Percentiles rank a stretch among this genome's conserved stretches.
These are phyloP conservation scores for Pogonophryne albipinna DNA, from an alignment of 2,797 vertebrate genomes.

Conservation along the genomic window DNA sequence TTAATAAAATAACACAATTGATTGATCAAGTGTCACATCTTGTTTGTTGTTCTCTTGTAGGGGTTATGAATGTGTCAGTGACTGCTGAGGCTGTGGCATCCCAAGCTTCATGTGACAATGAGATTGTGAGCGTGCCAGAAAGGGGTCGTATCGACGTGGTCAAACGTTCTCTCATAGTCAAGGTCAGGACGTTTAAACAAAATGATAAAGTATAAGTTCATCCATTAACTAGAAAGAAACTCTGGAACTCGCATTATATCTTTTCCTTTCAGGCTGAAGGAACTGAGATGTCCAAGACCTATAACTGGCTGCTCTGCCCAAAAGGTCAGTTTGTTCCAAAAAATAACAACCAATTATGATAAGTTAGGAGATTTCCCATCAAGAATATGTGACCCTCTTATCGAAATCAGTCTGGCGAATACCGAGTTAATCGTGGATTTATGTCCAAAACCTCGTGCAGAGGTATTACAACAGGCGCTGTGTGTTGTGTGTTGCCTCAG, in stretches of 20 bases:
- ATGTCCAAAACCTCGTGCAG: too few species aligned
- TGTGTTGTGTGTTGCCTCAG: too few species aligned
- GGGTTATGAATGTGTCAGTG: conserved; percentile 82
- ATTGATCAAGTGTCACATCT: background rate
- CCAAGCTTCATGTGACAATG: conserved; percentile 73
- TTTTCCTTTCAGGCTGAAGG: conserved; percentile 75
- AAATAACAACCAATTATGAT: background rate
- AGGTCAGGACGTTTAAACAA: conserved; percentile 64
- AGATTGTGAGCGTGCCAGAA: conserved; percentile 77
- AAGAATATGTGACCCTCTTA: background rate
- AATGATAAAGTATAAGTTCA: background rate
- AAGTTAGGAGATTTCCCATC: background rate
- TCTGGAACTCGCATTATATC: background rate
- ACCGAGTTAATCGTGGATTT: too few species aligned
- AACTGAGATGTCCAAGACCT: conserved; percentile 62
- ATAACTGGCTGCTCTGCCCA: conserved; percentile 81
- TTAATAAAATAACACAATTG: accelerated
- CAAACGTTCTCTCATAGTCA: conserved; percentile 72
- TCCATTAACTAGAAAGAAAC: background rate
- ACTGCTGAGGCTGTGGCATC: conserved; percentile 82
- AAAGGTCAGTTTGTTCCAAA: conserved; percentile 67
- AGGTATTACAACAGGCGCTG: too few species aligned
- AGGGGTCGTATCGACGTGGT: conserved; percentile 82
- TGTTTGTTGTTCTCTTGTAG: conserved; percentile 59
- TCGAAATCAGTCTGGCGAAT: too few species aligned